A percentile compares a stretch with the other conserved stretches of the same genome.
These are phyloP conservation scores for Sarcophilus harrisii DNA, from an alignment of 2,797 vertebrate genomes.

Conservation along the genomic window DNA sequence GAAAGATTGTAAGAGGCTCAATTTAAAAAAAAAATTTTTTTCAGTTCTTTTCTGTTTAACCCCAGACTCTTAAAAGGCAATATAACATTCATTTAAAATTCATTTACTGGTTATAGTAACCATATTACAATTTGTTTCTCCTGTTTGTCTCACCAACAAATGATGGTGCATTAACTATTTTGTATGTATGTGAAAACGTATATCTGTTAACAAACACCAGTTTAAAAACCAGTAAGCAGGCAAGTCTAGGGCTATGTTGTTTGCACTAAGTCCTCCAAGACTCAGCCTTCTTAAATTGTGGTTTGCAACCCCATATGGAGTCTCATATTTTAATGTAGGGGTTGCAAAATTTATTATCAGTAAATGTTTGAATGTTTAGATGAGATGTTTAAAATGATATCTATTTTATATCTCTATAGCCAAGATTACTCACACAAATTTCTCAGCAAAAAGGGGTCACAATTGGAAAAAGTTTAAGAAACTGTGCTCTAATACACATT, in stretches of 20 bases:
- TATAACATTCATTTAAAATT: constrained; percentile 40
- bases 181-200: background rate
- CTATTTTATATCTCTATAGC: too few species aligned
- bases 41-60: background rate
- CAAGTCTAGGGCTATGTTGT: background rate
- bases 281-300: too few species aligned
- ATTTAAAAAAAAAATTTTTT: background rate
- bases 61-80: constrained; percentile 35
- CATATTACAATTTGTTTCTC: background rate
- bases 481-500: background rate
- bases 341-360: too few species aligned
- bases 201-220: background rate
- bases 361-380: too few species aligned
- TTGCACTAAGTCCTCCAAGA: background rate
- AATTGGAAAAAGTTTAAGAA: too few species aligned
- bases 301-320: too few species aligned
- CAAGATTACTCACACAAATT: too few species aligned
- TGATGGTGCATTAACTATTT: background rate
- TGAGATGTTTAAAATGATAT: too few species aligned
- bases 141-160: background rate
- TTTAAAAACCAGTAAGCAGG: background rate
- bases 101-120: constrained; percentile 4
- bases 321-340: too few species aligned
- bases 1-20: constrained; percentile 4
- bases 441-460: too few species aligned